These are phyloP conservation scores for Chrysolina oricalcia DNA, from an alignment of 2,888 invertebrate species.

Conservation along the genomic window DNA sequence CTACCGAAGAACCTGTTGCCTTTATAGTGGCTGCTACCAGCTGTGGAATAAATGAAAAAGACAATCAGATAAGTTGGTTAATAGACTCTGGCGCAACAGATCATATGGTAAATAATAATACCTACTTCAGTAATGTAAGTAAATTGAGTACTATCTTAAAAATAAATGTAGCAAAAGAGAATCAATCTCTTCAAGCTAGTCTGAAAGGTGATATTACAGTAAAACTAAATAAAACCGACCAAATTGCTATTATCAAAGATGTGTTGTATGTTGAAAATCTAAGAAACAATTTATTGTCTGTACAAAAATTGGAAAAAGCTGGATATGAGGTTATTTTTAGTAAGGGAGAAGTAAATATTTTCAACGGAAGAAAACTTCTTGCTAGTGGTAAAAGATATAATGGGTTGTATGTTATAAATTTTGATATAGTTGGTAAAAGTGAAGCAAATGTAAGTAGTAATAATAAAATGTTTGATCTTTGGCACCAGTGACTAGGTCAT, in stretches of 20 bases:
- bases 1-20: not conserved
- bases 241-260: not conserved
- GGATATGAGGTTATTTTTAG: not conserved
- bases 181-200: not conserved
- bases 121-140: not conserved
- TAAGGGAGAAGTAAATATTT: not conserved
- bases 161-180: not conserved
- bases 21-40: not conserved
- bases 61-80: not conserved
- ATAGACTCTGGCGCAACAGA: not conserved
- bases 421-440: not conserved
- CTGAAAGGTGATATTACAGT: not conserved
- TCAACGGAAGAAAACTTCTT: not conserved
- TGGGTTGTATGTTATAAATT: not conserved
- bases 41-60: not conserved
- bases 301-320: not conserved
- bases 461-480: not conserved
- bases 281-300: not conserved
- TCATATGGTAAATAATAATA: not conserved
- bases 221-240: not conserved
- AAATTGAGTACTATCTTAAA: not conserved
- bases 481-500: constrained; percentile 3
- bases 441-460: too few species aligned
- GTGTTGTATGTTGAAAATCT: not conserved
- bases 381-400: not conserved